Base-by-base conservation (phyloP, 2,113 vertebrate genomes). In the Phalacrocorax brasilianus region DNA sequence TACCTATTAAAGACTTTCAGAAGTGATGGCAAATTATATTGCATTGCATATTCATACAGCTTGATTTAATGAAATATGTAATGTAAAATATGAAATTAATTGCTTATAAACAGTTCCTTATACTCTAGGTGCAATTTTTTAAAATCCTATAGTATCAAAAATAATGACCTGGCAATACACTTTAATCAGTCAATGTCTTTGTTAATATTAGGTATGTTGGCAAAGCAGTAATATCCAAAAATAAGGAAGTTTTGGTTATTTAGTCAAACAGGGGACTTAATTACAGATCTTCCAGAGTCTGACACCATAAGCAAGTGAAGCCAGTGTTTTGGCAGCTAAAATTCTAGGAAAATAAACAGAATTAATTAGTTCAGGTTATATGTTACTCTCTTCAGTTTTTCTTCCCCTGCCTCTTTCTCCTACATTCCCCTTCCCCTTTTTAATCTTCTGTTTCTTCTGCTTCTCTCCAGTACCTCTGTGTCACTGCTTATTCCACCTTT, bases 41-140 rank as follows among this genome's bases (percentile, higher is more conserved):
- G 78, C 55, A 85, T 90, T 95, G 88, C 92, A 91, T 93, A 94
- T 96, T 96, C 86, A 96, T 92, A 72, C 62, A 59, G 59, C 88
- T 95, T 95, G 75, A 94, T 85, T 95, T 92, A 97, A 95, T 94
- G 58, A 80, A 72, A 47, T 85, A 45, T 94, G 92, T 96, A 93
- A 97, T 81, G 59, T 52, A 91, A 96, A 96, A 91, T 61, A 67
- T 61, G 88, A 67, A 47, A 86, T 95, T 96, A 94, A 92, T 94
- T 90, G 72, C 86, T 93, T 93, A 88, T 89, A 96, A 95, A 94
- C 94, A 90, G 89, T 91, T 90, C 61, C 49, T 80, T 85, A 72
- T 27, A 44, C 27, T 50, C 63, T 58, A 58, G 67, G 42, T 92
- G 70, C 84, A 71, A n/a, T 92, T 95, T 96, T 86, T 32, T 0